Evolutionary conservation across 2,797 vertebrate species (phyloP).

Genomic region (Melanotaenia nigrans): DNA sequence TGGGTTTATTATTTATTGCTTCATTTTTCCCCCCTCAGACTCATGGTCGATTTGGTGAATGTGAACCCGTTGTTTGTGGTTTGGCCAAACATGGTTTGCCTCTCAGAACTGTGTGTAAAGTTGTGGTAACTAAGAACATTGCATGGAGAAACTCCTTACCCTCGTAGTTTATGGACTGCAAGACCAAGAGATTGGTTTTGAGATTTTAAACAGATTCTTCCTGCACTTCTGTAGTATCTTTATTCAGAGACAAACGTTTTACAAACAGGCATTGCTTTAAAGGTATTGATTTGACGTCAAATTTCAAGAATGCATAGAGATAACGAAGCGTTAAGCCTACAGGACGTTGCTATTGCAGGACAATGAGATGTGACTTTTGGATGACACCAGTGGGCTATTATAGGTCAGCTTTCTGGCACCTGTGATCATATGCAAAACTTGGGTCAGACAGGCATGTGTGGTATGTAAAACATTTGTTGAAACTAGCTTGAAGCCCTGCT

Average conservation of each 20-base stretch:
- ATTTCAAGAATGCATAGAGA: not conserved
- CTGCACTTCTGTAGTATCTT: too few species aligned
- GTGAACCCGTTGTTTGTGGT: conserved; percentile 62
- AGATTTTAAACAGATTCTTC: conserved; percentile 1
- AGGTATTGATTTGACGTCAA: not conserved
- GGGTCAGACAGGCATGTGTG: conserved; percentile 18
- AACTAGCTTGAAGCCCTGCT: not conserved
- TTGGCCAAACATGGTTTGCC: conserved; percentile 36
- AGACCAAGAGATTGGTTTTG: conserved; percentile 21
- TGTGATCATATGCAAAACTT: conserved; percentile 46
- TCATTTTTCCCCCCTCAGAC: conserved; percentile 32
- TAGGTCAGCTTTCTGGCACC: conserved; percentile 32
- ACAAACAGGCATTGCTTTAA: not conserved
- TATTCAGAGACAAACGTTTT: not conserved
- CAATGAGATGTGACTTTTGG: not conserved
- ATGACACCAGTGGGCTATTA: conserved; percentile 19
- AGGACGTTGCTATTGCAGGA: conserved; percentile 3
- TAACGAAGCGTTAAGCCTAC: conserved; percentile 1
- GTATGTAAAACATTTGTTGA: conserved; percentile 40
- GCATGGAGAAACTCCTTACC: conserved; percentile 34
- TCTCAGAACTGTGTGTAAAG: conserved; percentile 43
- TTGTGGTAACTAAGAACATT: conserved; percentile 13
- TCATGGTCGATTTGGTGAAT: conserved; percentile 40
- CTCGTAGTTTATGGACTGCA: conserved; percentile 17
- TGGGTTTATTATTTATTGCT: conserved; percentile 66